phyloP scores from a whole-genome alignment of 2,888 invertebrate genomes.

The Rhagonycha fulva region DNA sequence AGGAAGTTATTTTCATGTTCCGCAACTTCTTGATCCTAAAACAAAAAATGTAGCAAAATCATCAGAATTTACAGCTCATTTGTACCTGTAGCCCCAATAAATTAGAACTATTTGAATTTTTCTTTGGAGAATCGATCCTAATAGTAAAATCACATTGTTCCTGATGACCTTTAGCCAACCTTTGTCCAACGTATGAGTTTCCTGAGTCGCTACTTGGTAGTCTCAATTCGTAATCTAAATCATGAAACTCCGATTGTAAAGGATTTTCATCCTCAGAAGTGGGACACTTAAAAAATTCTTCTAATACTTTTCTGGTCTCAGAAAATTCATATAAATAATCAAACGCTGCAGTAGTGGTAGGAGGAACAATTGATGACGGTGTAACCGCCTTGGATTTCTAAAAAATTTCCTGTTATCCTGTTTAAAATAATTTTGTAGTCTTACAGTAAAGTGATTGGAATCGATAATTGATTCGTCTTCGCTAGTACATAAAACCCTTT shows the following conservation, averaged over 20 bases:
- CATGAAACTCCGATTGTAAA: constrained; percentile 62
- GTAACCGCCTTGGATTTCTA: constrained; percentile 5
- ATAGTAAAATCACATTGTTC: constrained; percentile 52
- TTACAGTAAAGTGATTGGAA: constrained; percentile 49
- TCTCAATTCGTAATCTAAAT: constrained; percentile 78
- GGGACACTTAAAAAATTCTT: constrained; percentile 89
- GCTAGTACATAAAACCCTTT: constrained; percentile 60
- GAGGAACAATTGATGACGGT: constrained; percentile 24
- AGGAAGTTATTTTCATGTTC: constrained; percentile 64
- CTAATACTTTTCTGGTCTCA: constrained; percentile 87
- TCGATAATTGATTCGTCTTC: constrained; percentile 48
- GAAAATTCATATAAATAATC: constrained; percentile 92
- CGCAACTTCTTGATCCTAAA: constrained; percentile 56
- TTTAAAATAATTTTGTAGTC: constrained; percentile 27
- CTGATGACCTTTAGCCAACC: constrained; percentile 66
- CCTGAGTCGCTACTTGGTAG: constrained; percentile 66
- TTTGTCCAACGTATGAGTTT: constrained; percentile 78
- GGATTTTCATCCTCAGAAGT: constrained; percentile 65
- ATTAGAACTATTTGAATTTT: constrained; percentile 61
- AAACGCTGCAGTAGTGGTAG: constrained; percentile 65
- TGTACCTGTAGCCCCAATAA: constrained; percentile 62
- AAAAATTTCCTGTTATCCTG: neutral
- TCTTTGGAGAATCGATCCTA: constrained; percentile 63
- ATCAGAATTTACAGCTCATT: neutral
- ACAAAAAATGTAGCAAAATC: constrained; percentile 21